Percentiles rank a stretch among this genome's conserved stretches.
These are phyloP conservation scores for Cyrtonyx montezumae DNA, from an alignment of 2,113 vertebrate genomes.

Conservation along the genomic window DNA sequence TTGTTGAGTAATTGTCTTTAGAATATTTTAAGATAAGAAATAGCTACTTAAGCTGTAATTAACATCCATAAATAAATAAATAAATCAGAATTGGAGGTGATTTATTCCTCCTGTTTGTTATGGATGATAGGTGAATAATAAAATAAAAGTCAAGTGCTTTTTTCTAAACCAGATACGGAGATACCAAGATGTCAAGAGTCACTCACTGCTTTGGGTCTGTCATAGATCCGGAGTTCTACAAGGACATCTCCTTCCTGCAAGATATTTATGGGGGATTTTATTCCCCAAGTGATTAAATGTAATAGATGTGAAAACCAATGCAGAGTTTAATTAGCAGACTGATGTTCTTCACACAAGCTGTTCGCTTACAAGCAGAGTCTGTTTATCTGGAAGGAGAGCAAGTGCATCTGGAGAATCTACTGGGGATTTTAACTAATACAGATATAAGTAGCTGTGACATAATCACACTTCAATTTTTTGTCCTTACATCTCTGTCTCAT, in stretches of 20 bases:
- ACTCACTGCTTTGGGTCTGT: neutral
- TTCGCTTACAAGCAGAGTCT: neutral
- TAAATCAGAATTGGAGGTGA: neutral
- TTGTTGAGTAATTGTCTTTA: neutral
- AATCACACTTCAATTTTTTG: neutral
- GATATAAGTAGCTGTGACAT: neutral
- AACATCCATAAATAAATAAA: too few relatives aligned
- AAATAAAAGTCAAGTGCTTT: neutral
- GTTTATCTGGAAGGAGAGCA: neutral
- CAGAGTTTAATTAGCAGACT: slow-evolving; percentile 16
- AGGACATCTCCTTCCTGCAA: neutral
- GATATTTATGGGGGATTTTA: neutral
- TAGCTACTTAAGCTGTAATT: neutral
- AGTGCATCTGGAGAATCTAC: neutral
- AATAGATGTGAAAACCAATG: neutral
- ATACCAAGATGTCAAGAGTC: neutral
- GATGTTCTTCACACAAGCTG: neutral
- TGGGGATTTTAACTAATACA: slow-evolving; percentile 20
- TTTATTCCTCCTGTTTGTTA: neutral
- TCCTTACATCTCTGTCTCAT: neutral
- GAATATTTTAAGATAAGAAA: neutral
- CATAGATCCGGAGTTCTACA: neutral
- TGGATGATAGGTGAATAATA: neutral
- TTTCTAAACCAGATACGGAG: neutral
- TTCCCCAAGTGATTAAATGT: neutral